These are phyloP conservation scores for Asbolus verrucosus DNA, from an alignment of 1,140 invertebrate genomes.

Conservation along the genomic window DNA sequence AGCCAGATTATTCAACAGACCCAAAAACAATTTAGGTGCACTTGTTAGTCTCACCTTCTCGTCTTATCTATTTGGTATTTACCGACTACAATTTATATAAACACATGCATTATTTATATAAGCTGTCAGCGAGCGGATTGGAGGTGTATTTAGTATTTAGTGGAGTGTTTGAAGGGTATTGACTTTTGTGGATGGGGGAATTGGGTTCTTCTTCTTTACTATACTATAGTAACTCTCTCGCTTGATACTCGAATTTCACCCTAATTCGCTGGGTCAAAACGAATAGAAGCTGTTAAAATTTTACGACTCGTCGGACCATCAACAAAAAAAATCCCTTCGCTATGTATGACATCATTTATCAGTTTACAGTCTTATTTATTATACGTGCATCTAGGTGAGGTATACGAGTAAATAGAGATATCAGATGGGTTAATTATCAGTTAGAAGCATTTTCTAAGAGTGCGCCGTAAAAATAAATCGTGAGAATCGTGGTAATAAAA, in stretches of 20 bases:
- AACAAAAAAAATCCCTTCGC: constrained; percentile 16
- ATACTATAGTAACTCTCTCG: background rate
- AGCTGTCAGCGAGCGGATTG: constrained; percentile 25
- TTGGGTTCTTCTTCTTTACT: constrained; percentile 24
- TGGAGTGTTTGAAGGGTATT: constrained; percentile 21
- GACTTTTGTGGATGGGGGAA: constrained; percentile 33
- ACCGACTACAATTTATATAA: constrained; percentile 22
- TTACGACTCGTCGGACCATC: constrained; percentile 15
- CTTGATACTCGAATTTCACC: constrained; percentile 17
- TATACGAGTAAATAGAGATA: too few species aligned
- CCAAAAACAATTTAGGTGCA: too few species aligned
- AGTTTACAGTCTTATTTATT: too few species aligned
- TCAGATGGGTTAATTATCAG: background rate
- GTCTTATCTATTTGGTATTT: background rate
- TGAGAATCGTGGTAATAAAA: background rate
- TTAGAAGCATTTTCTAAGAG: background rate
- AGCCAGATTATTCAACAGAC: too few species aligned
- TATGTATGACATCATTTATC: constrained; percentile 30
- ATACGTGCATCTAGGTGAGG: too few species aligned
- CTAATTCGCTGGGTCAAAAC: constrained; percentile 20
- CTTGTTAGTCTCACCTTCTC: too few species aligned
- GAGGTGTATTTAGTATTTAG: constrained; percentile 29
- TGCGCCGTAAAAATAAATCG: background rate
- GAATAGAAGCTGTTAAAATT: constrained; percentile 18
- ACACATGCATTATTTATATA: constrained; percentile 26